phyloP scores from a whole-genome alignment of 2,113 vertebrate genomes.

The Varanus salvator region DNA sequence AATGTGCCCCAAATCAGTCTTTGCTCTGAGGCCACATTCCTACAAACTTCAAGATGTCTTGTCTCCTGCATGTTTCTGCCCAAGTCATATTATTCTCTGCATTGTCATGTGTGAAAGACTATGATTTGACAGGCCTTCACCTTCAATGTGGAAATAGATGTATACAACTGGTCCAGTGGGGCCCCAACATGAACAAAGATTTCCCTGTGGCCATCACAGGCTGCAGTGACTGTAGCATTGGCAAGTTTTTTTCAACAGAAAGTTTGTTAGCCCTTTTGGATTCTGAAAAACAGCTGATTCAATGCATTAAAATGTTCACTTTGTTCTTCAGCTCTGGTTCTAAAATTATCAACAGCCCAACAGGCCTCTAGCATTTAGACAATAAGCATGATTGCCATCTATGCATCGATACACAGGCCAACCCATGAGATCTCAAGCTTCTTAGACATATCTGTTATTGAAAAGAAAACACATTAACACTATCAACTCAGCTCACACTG shows the following conservation, averaged over 20 bases:
- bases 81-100: neutral
- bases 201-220: neutral
- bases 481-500: slow-evolving; percentile 55
- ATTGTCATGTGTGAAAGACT: neutral
- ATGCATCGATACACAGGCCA: slow-evolving; percentile 47
- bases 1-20: neutral
- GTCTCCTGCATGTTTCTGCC: neutral
- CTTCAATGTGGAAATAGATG: neutral
- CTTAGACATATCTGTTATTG: slow-evolving; percentile 54
- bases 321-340: slow-evolving; percentile 20
- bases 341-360: slow-evolving; percentile 48
- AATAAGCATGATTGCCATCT: slow-evolving; percentile 46
- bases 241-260: neutral
- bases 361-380: slow-evolving; percentile 51
- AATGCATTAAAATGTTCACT: slow-evolving; percentile 33
- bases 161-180: neutral
- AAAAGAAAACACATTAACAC: slow-evolving; percentile 57
- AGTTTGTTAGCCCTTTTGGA: neutral
- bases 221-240: neutral
- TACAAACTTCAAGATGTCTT: neutral
- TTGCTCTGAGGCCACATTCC: neutral
- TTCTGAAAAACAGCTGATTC: slow-evolving; percentile 38
- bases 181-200: neutral
- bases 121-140: neutral
- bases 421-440: slow-evolving; percentile 29